Conservation (phyloP, 2,888 invertebrate genomes). For the Drosophila kanekoi region DNA sequence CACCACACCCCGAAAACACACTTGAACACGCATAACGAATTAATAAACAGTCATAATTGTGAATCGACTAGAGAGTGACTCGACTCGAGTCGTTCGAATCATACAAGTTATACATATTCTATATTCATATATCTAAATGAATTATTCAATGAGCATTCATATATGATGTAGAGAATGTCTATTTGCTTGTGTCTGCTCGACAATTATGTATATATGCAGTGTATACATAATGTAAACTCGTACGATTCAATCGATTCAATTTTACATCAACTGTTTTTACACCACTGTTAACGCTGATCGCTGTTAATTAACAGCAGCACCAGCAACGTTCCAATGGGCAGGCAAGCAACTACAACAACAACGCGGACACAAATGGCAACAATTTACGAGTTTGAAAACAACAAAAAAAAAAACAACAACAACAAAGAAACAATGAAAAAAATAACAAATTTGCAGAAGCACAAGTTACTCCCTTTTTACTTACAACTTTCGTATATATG, state of each 20-base stretch:
- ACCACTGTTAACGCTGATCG: slow-evolving; percentile 9
- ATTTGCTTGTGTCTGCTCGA: slow-evolving; percentile 8
- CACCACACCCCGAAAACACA: slow-evolving; percentile 4
- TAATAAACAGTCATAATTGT: slow-evolving; percentile 15
- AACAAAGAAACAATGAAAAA: not conserved
- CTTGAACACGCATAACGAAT: slow-evolving; percentile 12
- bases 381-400: slow-evolving; percentile 40
- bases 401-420: slow-evolving; percentile 1
- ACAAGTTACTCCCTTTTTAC: slow-evolving; percentile 38
- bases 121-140: slow-evolving; percentile 3
- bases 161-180: slow-evolving; percentile 14
- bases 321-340: slow-evolving; percentile 13
- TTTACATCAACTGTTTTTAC: slow-evolving; percentile 7
- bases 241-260: slow-evolving; percentile 33
- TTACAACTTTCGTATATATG: slow-evolving; percentile 3
- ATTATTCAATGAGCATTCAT: slow-evolving; percentile 7
- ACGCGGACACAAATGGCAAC: slow-evolving; percentile 48
- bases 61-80: slow-evolving; percentile 24
- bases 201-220: slow-evolving; percentile 5
- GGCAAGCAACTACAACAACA: slow-evolving; percentile 31
- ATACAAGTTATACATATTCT: slow-evolving; percentile 1
- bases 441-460: slow-evolving; percentile 36
- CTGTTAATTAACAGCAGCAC: slow-evolving; percentile 17
- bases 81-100: slow-evolving; percentile 18
- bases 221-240: slow-evolving; percentile 26